These are phyloP conservation scores for Taphrorychus bicolor DNA, from an alignment of 2,888 invertebrate genomes.

Conservation along the genomic window DNA sequence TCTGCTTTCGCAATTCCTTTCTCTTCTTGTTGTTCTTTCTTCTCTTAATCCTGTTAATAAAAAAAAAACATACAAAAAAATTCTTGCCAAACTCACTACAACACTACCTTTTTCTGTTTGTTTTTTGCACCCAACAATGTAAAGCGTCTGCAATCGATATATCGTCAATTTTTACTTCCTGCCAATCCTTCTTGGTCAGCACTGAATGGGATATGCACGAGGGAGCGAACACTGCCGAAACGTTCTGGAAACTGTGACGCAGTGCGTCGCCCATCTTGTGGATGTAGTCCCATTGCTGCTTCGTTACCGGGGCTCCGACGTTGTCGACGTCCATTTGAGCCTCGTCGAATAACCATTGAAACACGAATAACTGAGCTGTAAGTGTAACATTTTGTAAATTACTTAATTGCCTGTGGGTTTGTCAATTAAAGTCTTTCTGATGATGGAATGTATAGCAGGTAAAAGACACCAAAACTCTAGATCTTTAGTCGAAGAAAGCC, in stretches of 20 bases:
- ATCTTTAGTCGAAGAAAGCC: too few relatives aligned
- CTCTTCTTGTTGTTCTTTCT: slow-evolving; percentile 30
- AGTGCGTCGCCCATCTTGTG: slow-evolving; percentile 88
- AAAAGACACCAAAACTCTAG: too few relatives aligned
- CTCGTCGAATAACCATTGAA: slow-evolving; percentile 95
- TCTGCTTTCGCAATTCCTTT: slow-evolving; percentile 9
- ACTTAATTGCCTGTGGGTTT: background rate
- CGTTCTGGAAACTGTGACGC: slow-evolving; percentile 80
- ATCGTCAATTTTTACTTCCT: slow-evolving; percentile 78
- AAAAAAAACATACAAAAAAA: background rate
- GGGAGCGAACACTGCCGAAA: slow-evolving; percentile 90
- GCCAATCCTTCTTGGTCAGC: slow-evolving; percentile 87
- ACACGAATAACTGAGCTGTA: slow-evolving; percentile 90
- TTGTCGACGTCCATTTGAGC: slow-evolving; percentile 94
- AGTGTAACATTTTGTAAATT: too few relatives aligned
- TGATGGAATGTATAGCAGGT: too few relatives aligned
- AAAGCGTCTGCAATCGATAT: slow-evolving; percentile 85
- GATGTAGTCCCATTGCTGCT: slow-evolving; percentile 93
- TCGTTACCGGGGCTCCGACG: slow-evolving; percentile 86
- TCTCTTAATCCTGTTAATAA: slow-evolving; percentile 32
- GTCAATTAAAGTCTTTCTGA: background rate
- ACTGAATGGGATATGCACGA: slow-evolving; percentile 93
- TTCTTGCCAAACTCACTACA: background rate
- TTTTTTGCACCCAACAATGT: slow-evolving; percentile 82
- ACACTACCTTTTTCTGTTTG: slow-evolving; percentile 54